Evolutionary conservation across 2,888 invertebrate species (phyloP), one percentile per base, ranked within the genome.

Genomic region (Caenorhabditis imperialis): DNA sequence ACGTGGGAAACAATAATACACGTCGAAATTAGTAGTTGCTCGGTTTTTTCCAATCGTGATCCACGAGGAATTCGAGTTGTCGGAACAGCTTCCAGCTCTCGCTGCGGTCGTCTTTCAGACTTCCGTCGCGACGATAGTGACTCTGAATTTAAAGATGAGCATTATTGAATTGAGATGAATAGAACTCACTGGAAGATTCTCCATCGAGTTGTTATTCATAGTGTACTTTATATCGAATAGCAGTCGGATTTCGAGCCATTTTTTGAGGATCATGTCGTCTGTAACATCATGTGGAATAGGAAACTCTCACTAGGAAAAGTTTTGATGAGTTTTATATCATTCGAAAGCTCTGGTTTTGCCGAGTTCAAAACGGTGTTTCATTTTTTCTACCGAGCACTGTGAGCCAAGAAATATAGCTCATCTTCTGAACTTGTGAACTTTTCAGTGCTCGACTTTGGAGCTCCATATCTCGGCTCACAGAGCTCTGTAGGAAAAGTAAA

Each of bases 51-150:
- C n/a, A 30, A 10, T 30, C 10, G 30, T 42, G 55, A n/a, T 62
- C 45, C 16, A 53, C 37, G 2, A 65, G 35, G 20, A 30, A 55
- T 0, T 16, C 22, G n/a, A 65, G n/a, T n/a, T 50, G 40, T 5
- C 42, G 27, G 47, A 65, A 65, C 4, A 50, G 27, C 18, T 23
- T 23, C 65, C 65, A 65, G n/a, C 45, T 45, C 35, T 65, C 55
- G 10, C 22, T 50, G 25, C 55, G n/a, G 18, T 65, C 55, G 50
- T 65, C 55, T 38, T 65, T 65, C 14, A 65, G n/a, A 10, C 40
- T 42, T 18, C 55, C 65, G 55, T 65, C 65, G 1, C 48, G 48
- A 1, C 48, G 63, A n/a, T 30, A 33, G 33, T 63, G 48, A 22
- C 50, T 48, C 55, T 54, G 48, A 38, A 63, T 12, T 3, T 20